Percentiles rank a stretch among this genome's conserved stretches.
These are phyloP conservation scores for Lucifuga dentata DNA, from an alignment of 2,113 vertebrate genomes.

Conservation along the genomic window DNA sequence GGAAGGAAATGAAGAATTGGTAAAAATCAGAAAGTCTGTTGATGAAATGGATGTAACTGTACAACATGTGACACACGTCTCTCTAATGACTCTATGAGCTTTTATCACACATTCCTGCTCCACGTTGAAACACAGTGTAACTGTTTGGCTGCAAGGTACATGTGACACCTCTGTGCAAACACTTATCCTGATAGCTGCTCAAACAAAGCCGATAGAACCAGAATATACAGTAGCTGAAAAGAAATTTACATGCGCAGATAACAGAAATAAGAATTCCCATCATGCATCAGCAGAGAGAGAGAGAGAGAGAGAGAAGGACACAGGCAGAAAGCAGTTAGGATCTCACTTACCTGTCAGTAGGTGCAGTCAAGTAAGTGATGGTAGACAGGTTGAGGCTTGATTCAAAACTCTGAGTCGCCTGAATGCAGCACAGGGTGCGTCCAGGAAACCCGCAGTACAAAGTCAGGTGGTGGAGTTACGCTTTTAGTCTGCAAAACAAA, in stretches of 20 bases:
- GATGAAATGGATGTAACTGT: neutral
- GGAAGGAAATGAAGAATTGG: neutral
- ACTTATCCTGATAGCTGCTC: neutral
- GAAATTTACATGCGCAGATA: neutral
- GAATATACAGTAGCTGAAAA: neutral
- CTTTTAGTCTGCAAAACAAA: slow-evolving; percentile 1
- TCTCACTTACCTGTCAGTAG: slow-evolving; percentile 44
- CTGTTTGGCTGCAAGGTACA: slow-evolving; percentile 11
- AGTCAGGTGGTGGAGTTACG: neutral
- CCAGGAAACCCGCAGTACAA: slow-evolving; percentile 37
- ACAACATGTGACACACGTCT: neutral
- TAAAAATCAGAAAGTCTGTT: slow-evolving; percentile 41
- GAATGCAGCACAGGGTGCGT: slow-evolving; percentile 19
- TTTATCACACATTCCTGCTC: neutral
- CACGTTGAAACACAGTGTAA: neutral
- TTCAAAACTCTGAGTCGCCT: neutral
- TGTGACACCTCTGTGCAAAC: neutral
- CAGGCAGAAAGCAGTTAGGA: too few relatives aligned
- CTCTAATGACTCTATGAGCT: neutral
- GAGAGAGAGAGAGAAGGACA: slow-evolving; percentile 17
- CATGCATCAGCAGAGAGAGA: slow-evolving; percentile 17
- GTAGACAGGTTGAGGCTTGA: slow-evolving; percentile 12
- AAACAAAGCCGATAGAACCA: slow-evolving; percentile 1
- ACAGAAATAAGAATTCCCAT: neutral
- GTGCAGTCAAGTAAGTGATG: slow-evolving; percentile 12